These are phyloP conservation scores for Artibeus lituratus DNA, from an alignment of 2,797 vertebrate genomes.

Conservation along the genomic window DNA sequence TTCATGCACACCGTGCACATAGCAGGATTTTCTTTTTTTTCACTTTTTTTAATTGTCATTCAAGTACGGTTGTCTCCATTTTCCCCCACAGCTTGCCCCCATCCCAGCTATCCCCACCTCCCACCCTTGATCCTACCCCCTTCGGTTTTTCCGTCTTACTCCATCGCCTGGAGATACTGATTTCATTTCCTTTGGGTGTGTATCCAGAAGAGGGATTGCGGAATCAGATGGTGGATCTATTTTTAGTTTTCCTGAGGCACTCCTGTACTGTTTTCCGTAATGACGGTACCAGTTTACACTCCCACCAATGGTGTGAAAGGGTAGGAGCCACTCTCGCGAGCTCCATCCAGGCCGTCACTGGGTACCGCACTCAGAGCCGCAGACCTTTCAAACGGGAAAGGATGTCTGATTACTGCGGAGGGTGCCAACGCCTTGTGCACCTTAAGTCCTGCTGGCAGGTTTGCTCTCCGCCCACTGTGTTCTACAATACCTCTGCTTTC, in stretches of 20 bases:
- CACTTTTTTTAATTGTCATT: too few species aligned
- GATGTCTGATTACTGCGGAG: neutral
- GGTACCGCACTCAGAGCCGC: neutral
- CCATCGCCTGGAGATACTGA: neutral
- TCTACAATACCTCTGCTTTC: constrained; percentile 2
- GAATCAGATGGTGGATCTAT: neutral
- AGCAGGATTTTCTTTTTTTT: neutral
- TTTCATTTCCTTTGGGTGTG: neutral
- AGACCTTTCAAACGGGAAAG: neutral
- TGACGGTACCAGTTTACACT: neutral
- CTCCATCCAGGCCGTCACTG: neutral
- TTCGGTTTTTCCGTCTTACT: neutral
- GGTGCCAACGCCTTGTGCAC: neutral
- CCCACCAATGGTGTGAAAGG: neutral
- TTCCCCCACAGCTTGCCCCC: too few species aligned
- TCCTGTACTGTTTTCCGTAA: neutral
- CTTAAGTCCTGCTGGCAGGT: neutral
- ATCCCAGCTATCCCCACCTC: too few species aligned
- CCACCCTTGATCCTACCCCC: too few species aligned
- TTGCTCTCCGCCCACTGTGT: neutral
- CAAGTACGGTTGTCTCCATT: too few species aligned
- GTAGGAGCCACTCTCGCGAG: neutral
- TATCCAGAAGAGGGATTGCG: neutral
- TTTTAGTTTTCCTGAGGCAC: neutral
- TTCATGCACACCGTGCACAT: neutral